Evolutionary conservation across 2,888 invertebrate genomes (phyloP), one percentile per base, ranked within the genome.

Genomic region (Zootermopsis nevadensis): DNA sequence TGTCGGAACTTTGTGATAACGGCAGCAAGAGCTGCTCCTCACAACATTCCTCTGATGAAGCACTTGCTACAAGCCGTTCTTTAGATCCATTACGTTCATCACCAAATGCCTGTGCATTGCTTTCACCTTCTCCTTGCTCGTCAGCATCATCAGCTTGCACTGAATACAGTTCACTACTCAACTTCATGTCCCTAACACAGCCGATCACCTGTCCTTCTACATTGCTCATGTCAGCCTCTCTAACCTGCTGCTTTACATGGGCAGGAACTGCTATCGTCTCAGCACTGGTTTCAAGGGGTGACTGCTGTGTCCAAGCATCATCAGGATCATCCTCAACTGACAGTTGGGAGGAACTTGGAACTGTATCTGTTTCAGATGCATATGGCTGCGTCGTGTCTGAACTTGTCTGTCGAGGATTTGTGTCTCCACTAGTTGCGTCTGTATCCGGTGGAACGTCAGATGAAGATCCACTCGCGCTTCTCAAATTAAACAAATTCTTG

Each of bases 271-370:
- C 38, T 74, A 42, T 38, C 8, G 74, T 74, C 24, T 74, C 42
- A 1, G 8, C 74, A 74, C 74, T 74, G n/a, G 38, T 27, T 38
- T 74, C 42, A 15, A 35, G 74, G 19, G 33, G 69, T 24, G 69
- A 33, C 31, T 31, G 30, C 33, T 69, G 69, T 22, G 33, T 33
- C 66, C 30, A 30, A 27, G 66, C 27, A 1, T 66, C 66, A 27
- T n/a, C n/a, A 69, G 69, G 69, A 7, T 74, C 38, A 38, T 74
- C 42, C 74, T 74, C 74, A 24, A 74, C 74, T 19, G 74, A 69
- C 12, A 33, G 69, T 33, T 69, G 69, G 35, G 69, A 74, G n/a
- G 74, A 74, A 15, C 74, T 74, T 19, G 74, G 74, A 35, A 74
- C 38, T 10, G 74, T 38, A 38, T 74, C 74, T 7, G 74, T 74